Evolutionary conservation across 2,113 vertebrate species (phyloP).

Genomic region (Hippocampus zosterae): DNA sequence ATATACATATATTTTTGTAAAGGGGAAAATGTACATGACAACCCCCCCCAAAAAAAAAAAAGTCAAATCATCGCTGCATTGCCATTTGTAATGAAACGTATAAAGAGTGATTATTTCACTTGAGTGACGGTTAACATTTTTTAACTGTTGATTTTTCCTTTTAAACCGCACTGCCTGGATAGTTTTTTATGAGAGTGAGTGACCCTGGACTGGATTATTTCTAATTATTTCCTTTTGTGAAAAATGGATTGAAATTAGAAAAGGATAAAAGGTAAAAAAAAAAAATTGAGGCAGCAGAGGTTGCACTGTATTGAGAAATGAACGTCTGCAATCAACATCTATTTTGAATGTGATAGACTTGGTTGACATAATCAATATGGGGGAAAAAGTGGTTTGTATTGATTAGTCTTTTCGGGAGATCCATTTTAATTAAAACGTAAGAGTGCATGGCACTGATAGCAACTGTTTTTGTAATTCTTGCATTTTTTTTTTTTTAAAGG

Average conservation of each 20-base stretch:
- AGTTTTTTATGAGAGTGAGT: background rate
- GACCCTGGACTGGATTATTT: background rate
- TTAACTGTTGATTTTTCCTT: background rate
- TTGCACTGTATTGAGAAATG: background rate
- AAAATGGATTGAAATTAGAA: background rate
- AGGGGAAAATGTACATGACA: no score
- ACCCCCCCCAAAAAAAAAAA: no score
- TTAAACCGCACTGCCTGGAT: background rate
- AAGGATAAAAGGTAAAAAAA: background rate
- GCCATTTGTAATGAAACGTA: no score
- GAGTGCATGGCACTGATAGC: constrained; percentile 63
- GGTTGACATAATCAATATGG: constrained; percentile 75
- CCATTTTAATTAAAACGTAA: constrained; percentile 80
- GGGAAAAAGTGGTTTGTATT: constrained; percentile 64
- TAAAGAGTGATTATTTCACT: background rate
- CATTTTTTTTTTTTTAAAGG: constrained; percentile 28
- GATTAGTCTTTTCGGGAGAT: constrained; percentile 75
- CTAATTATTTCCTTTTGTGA: background rate
- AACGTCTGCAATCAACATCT: constrained; percentile 53
- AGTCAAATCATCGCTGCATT: no score
- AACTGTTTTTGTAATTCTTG: constrained; percentile 51
- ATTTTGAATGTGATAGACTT: constrained; percentile 69
- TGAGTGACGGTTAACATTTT: background rate
- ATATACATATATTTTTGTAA: no score
- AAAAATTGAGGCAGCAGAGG: background rate